A percentile compares a stretch with the other conserved stretches of the same genome.
Conservation (phyloP, 2,113 vertebrate species). For the Platichthys stellatus region DNA sequence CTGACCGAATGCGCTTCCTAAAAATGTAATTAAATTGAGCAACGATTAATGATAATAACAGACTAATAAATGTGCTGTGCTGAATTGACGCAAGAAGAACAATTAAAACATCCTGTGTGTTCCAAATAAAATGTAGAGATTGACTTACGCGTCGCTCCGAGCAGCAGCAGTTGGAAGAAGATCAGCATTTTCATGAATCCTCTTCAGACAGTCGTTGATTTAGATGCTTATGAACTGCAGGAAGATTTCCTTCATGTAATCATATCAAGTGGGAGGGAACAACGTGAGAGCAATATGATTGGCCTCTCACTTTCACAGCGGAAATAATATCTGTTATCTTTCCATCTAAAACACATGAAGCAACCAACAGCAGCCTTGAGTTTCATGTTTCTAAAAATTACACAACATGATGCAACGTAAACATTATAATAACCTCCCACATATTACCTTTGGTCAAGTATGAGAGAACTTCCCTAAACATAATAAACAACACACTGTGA, state of each 20-base stretch:
- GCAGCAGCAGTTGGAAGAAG: neutral
- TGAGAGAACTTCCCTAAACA: too few species aligned
- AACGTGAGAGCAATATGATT: slow-evolving; percentile 21
- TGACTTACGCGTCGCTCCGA: neutral
- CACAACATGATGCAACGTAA: too few species aligned
- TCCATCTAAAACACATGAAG: neutral
- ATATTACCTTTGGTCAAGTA: too few species aligned
- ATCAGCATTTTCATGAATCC: slow-evolving; percentile 9
- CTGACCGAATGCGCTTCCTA: slow-evolving; percentile 18
- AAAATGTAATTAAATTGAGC: neutral
- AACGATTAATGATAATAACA: too few species aligned
- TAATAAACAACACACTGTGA: too few species aligned
- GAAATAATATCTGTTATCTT: neutral
- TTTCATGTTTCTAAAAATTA: neutral
- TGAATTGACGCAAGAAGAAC: neutral
- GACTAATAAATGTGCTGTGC: too few species aligned
- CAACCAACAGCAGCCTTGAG: neutral
- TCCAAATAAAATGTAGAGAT: neutral
- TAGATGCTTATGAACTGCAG: too few species aligned
- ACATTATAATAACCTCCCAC: too few species aligned
- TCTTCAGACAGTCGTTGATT: too few species aligned
- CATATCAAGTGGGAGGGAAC: neutral
- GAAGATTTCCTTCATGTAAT: neutral
- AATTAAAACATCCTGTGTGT: neutral
- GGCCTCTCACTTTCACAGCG: neutral